These are phyloP conservation scores for Drosophila falleni DNA, from an alignment of 2,888 invertebrate species.

Conservation along the genomic window DNA sequence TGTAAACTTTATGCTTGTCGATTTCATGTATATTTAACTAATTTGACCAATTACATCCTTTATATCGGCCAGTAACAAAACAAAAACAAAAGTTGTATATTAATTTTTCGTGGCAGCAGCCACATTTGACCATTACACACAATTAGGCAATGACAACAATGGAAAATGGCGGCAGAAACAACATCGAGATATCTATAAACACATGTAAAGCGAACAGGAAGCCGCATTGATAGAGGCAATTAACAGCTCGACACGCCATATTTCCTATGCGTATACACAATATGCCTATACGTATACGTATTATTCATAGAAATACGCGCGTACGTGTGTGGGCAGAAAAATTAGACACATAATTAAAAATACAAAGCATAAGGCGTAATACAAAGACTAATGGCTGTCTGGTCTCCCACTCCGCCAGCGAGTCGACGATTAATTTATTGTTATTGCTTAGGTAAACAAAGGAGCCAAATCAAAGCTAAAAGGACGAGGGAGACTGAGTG, in stretches of 20 bases:
- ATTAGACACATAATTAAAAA: conserved; percentile 81
- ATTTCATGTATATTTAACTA: conserved; percentile 21
- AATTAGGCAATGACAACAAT: conserved; percentile 54
- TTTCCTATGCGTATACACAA: conserved; percentile 52
- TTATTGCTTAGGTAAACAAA: conserved; percentile 81
- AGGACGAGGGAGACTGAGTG: not conserved
- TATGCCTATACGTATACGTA: conserved; percentile 13
- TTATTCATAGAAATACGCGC: conserved; percentile 18
- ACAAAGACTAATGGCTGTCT: conserved; percentile 66
- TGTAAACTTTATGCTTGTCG: conserved; percentile 21
- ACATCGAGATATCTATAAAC: conserved; percentile 61
- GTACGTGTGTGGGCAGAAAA: conserved; percentile 19
- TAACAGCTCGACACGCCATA: conserved; percentile 79
- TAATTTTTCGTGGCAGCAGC: conserved; percentile 28
- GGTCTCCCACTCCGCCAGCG: not conserved
- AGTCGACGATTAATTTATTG: conserved; percentile 75
- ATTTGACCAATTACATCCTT: conserved; percentile 43
- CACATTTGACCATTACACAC: conserved; percentile 46
- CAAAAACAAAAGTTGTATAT: conserved; percentile 43
- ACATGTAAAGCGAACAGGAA: conserved; percentile 76
- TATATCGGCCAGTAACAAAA: conserved; percentile 18
- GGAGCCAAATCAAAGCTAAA: conserved; percentile 59
- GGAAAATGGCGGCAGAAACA: conserved; percentile 28
- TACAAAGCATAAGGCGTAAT: conserved; percentile 72
- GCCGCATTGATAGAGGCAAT: conserved; percentile 78